A percentile compares a stretch with the other conserved stretches of the same genome.
Conservation (phyloP, 2,113 vertebrate genomes). For the Rafetus swinhoei region DNA sequence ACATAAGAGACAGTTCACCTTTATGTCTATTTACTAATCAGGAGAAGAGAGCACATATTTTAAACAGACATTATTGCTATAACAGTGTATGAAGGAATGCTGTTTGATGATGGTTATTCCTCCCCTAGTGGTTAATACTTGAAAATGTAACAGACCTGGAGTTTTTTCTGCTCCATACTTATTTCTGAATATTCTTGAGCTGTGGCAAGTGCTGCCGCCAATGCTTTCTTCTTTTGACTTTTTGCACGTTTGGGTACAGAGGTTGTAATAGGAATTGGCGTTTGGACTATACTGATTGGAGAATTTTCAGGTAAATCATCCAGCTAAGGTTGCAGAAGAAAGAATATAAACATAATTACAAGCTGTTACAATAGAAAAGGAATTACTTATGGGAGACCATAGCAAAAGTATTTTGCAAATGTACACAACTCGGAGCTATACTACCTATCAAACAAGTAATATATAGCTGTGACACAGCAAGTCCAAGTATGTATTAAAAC, state of each 20-base stretch:
- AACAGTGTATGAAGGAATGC: not conserved
- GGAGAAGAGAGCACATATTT: not conserved
- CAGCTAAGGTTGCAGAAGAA: constrained; percentile 79
- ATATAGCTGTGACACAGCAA: not conserved
- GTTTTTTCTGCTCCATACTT: constrained; percentile 98
- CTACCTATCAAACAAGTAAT: not conserved
- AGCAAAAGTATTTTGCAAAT: not conserved
- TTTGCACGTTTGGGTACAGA: constrained; percentile 98
- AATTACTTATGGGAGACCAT: not conserved
- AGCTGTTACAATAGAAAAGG: not conserved
- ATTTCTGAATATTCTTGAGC: constrained; percentile 98
- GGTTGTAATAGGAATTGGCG: constrained; percentile 97
- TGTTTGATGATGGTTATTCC: not conserved
- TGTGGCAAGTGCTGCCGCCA: constrained; percentile 95
- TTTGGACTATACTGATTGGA: constrained; percentile 98
- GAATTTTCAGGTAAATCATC: constrained; percentile 96
- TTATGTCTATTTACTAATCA: not conserved
- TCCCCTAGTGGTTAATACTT: not conserved
- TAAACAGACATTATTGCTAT: not conserved
- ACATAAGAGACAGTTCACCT: not conserved
- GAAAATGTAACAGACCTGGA: constrained; percentile 83
- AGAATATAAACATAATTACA: not conserved
- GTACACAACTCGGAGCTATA: not conserved
- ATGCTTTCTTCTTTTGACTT: constrained; percentile 98
- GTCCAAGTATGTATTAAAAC: not conserved